A percentile compares a stretch with the other conserved stretches of the same genome.
Conservation (phyloP, 2,888 invertebrate species). For the Celastrina argiolus region DNA sequence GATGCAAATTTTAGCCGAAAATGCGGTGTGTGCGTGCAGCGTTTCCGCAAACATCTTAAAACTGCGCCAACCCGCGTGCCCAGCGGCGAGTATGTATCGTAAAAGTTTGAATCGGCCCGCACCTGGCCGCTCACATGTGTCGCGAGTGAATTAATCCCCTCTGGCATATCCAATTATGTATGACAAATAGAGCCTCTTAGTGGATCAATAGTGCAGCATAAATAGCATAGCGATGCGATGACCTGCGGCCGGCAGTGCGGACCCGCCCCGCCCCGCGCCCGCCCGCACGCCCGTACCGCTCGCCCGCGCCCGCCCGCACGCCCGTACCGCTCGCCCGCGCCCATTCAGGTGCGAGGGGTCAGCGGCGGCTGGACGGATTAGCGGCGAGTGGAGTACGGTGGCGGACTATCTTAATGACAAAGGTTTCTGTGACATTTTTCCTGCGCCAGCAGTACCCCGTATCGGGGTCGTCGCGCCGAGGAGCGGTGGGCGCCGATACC, state of each 20-base stretch:
- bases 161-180: constrained; percentile 29
- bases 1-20: no score
- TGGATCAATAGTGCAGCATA: constrained; percentile 49
- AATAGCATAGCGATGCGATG: constrained; percentile 47
- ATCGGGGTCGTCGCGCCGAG: no score
- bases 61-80: no score
- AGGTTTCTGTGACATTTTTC: not conserved
- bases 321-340: not conserved
- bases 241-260: constrained; percentile 31
- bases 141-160: constrained; percentile 23
- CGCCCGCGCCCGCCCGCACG: not conserved
- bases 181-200: constrained; percentile 30
- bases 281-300: not conserved
- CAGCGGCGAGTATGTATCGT: no score
- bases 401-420: not conserved
- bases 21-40: no score
- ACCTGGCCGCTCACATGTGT: constrained; percentile 10
- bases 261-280: not conserved
- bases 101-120: not conserved
- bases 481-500: no score
- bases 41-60: no score
- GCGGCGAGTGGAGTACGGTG: no score
- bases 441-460: not conserved
- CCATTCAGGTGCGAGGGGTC: constrained; percentile 1
- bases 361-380: not conserved